phyloP scores from a whole-genome alignment of 2,797 vertebrate genomes.

The Ispidina lecontei region DNA sequence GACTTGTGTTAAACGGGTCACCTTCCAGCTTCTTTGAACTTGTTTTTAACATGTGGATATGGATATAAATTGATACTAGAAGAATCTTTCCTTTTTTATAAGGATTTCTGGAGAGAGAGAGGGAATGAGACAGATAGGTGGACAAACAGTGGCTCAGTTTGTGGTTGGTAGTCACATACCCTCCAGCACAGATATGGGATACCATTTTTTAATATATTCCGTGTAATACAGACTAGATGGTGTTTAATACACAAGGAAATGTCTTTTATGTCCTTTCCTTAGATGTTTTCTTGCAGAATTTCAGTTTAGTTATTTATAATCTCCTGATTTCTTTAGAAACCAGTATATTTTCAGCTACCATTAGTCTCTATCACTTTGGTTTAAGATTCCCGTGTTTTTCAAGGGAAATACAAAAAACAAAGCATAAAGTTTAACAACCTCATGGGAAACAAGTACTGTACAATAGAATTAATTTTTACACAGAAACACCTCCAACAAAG shows the following conservation, averaged over 20 bases:
- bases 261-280: not conserved
- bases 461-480: not conserved
- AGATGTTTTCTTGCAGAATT: not conserved
- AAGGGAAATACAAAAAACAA: not conserved
- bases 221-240: not conserved
- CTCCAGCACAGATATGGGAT: not conserved
- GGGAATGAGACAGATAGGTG: not conserved
- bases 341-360: not conserved
- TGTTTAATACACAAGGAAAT: slow-evolving; percentile 15
- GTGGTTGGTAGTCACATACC: not conserved
- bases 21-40: slow-evolving; percentile 21
- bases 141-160: not conserved
- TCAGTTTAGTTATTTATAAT: slow-evolving; percentile 7
- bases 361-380: not conserved
- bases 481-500: not conserved
- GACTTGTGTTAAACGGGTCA: not conserved
- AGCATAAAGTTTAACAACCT: not conserved
- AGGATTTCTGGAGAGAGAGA: not conserved
- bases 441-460: not conserved
- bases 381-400: not conserved
- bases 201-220: slow-evolving; percentile 17
- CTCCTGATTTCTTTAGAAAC: not conserved
- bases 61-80: not conserved
- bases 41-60: not conserved
- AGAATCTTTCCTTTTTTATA: not conserved